phyloP scores from a whole-genome alignment of 2,797 vertebrate genomes.

The Eleutherodactylus coqui region DNA sequence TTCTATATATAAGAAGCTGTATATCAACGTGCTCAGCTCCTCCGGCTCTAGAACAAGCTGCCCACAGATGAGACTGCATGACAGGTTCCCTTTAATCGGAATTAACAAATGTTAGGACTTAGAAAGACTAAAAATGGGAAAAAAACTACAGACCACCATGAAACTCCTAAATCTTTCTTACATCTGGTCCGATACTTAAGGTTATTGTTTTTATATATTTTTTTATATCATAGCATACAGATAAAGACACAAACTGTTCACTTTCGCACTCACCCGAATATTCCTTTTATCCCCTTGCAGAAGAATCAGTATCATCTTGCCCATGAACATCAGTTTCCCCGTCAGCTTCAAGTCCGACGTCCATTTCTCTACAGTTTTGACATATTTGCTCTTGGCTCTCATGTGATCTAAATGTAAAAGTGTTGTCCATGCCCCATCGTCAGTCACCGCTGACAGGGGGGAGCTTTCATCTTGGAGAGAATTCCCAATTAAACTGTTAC shows the following conservation, averaged over 20 bases:
- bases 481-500: constrained; percentile 69
- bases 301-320: constrained; percentile 82
- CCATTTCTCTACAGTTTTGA: constrained; percentile 82
- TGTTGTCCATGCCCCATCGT: constrained; percentile 74
- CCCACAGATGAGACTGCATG: no score
- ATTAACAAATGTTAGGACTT: no score
- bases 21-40: no score
- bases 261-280: constrained; percentile 78
- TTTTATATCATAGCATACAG: background rate
- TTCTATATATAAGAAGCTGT: no score
- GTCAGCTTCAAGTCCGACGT: constrained; percentile 78
- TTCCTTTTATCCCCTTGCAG: constrained; percentile 79
- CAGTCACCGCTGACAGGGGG: constrained; percentile 63
- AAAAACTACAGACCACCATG: no score
- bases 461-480: constrained; percentile 56
- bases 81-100: no score
- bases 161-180: no score
- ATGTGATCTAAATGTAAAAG: constrained; percentile 87
- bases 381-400: constrained; percentile 80
- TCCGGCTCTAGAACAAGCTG: no score
- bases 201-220: background rate
- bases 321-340: constrained; percentile 82
- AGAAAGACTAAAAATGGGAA: no score
- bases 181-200: no score
- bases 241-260: background rate